Base-by-base conservation (phyloP, 2,113 vertebrate genomes). In the Gasterosteus aculeatus region DNA sequence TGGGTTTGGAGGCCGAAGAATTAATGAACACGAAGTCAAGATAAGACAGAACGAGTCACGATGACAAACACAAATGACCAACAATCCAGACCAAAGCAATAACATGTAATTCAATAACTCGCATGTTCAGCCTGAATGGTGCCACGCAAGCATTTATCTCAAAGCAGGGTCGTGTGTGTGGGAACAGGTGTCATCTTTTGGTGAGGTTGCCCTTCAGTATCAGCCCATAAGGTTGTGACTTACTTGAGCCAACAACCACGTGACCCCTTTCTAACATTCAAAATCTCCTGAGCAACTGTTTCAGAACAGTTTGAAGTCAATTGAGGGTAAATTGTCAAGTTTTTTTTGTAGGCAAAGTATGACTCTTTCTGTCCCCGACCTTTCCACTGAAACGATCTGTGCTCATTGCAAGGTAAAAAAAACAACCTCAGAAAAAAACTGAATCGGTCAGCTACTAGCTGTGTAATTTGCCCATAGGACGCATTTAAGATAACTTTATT, bases 311-410 rank as follows among this genome's bases (percentile, higher is more conserved):
- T 12, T 54, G 44, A 60, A 26, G 3, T 39, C 29, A 33, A 26
- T n/a, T 59, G 35, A 67, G 2, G 9, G 31, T 5, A 39, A 69
- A 59, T 35, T 38, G 26, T 44, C 29, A 2, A 42, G 58, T 47
- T 54, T 29, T 29, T 29, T 54, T 71, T 56, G 47, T 3, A 33
- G 53, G 46, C 39, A 71, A 51, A 42, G 12, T 10, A 38, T 56
- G 15, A 72, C 31, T 68, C 39, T 18, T 5, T 62, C 15, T 29
- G 38, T 80, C 26, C 2, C 10, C 19, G 74, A 60, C 59, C 51
- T 69, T 29, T 68, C 49, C 53, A 56, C 46, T 62, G 41, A 71
- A 33, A 51, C 81, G 65, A 18, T 68, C 19, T 51, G 15, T 53
- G 18, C 41, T 75, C 61, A 62, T 49, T 59, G 31, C n/a, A 12